A percentile compares a stretch with the other conserved stretches of the same genome.
phyloP scores from a whole-genome alignment of 2,113 vertebrate species.

The Murina feae region DNA sequence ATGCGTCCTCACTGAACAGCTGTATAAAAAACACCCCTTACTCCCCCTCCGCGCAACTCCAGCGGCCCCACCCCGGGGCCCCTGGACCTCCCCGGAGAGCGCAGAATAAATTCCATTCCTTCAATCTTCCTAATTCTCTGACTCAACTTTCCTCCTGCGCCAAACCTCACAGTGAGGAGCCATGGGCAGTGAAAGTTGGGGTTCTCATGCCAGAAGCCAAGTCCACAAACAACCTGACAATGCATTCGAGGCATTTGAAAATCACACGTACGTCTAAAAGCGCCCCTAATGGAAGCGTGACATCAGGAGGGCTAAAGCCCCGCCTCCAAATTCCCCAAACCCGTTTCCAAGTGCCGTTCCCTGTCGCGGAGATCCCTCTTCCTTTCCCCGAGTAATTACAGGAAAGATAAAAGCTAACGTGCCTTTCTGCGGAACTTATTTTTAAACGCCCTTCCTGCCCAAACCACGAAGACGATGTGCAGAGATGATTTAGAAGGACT shows the following conservation, averaged over 20 bases:
- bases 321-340: background rate
- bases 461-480: constrained; percentile 11
- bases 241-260: background rate
- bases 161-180: no score
- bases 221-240: background rate
- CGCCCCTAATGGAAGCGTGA: background rate
- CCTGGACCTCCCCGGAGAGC: no score
- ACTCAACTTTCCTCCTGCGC: no score
- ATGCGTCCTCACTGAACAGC: no score
- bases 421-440: background rate
- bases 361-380: background rate
- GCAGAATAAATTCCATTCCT: no score
- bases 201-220: background rate
- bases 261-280: background rate
- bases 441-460: background rate
- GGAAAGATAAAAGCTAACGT: background rate
- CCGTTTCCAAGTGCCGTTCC: background rate
- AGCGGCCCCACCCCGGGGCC: no score
- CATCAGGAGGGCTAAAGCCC: background rate
- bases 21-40: no score
- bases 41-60: no score
- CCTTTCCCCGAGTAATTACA: background rate
- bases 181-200: background rate
- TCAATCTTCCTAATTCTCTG: no score
- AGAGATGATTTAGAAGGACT: constrained; percentile 47